These are phyloP conservation scores for Eulemur macaco DNA, from an alignment of 2,113 vertebrate species.

Conservation along the genomic window DNA sequence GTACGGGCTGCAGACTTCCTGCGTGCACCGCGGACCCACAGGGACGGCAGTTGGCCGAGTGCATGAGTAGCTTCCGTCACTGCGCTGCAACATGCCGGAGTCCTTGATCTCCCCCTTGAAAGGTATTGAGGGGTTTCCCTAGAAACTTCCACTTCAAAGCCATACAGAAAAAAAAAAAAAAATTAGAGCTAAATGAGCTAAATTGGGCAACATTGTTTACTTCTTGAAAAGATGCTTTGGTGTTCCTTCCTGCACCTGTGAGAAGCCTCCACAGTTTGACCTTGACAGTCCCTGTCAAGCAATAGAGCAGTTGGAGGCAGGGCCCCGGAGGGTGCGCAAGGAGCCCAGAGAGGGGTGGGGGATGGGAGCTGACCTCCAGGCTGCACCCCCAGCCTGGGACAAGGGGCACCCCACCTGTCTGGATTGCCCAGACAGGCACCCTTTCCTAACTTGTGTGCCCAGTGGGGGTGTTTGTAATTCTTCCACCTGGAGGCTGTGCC, in stretches of 20 bases:
- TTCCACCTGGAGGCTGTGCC: not conserved
- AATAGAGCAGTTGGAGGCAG: not conserved
- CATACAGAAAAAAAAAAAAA: constrained; percentile 27
- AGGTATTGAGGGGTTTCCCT: constrained; percentile 61
- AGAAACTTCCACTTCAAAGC: constrained; percentile 71
- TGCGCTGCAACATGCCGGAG: not conserved
- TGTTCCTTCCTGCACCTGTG: constrained; percentile 56
- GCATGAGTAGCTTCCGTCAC: not conserved
- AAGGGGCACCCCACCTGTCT: not conserved
- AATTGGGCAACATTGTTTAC: constrained; percentile 60
- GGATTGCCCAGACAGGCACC: not conserved
- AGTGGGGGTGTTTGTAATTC: not conserved
- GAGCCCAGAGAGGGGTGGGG: not conserved
- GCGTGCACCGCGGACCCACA: fast-evolving
- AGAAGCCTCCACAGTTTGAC: not conserved
- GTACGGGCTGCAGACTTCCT: fast-evolving
- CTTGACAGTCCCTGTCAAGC: not conserved
- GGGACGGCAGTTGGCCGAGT: not conserved
- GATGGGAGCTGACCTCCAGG: not conserved
- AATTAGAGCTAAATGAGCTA: constrained; percentile 58
- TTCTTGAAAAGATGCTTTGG: constrained; percentile 47
- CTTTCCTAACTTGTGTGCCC: not conserved
- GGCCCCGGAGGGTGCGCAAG: not conserved
- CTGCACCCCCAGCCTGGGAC: too few relatives aligned
- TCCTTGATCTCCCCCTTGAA: constrained; percentile 4